These are phyloP conservation scores for Vireo griseus DNA, from an alignment of 2,797 vertebrate species.

Conservation along the genomic window DNA sequence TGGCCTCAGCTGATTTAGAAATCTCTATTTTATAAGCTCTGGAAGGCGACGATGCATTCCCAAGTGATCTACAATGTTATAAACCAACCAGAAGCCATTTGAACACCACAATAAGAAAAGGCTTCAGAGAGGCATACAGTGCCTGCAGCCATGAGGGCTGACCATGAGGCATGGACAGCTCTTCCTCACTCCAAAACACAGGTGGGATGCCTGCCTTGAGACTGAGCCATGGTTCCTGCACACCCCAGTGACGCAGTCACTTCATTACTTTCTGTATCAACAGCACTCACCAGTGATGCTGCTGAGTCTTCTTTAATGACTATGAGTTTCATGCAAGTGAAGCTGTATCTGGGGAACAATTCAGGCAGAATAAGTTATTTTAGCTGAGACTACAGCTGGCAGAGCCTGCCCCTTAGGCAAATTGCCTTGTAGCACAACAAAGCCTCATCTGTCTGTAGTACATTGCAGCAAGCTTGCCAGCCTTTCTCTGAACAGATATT, in stretches of 20 bases:
- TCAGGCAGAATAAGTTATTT: background rate
- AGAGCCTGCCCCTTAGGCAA: background rate
- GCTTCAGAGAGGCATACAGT: background rate
- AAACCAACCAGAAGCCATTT: background rate
- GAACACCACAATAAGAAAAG: background rate
- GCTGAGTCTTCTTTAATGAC: background rate
- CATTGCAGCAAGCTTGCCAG: background rate
- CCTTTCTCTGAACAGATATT: background rate
- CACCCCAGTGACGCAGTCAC: background rate
- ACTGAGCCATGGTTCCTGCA: background rate
- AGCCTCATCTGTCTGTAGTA: background rate
- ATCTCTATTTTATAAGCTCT: background rate
- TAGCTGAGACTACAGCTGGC: background rate
- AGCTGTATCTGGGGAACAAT: background rate
- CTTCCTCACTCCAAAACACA: background rate
- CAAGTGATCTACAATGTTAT: background rate
- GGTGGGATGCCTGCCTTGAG: background rate
- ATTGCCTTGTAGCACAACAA: background rate
- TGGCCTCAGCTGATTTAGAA: background rate
- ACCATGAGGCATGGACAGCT: background rate
- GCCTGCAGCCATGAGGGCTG: background rate
- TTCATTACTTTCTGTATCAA: background rate
- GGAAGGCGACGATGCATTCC: background rate
- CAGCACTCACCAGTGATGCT: background rate
- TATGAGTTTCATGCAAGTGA: background rate